Evolutionary conservation across 2,797 vertebrate genomes (phyloP).

Genomic region (Trachops cirrhosus): DNA sequence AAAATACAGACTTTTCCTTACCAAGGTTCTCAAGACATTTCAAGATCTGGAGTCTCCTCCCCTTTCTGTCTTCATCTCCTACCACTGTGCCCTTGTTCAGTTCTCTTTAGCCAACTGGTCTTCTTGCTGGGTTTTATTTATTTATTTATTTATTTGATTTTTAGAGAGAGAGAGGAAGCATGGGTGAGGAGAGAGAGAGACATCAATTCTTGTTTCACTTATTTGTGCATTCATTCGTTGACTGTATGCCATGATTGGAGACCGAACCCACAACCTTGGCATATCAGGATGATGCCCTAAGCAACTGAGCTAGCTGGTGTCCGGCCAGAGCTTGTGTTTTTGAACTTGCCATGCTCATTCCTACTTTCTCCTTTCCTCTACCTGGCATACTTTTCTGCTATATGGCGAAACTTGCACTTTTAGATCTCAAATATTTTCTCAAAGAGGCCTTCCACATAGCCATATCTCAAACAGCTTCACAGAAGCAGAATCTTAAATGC

Average conservation of each 20-base stretch:
- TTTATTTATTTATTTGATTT: background rate
- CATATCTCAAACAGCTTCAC: background rate
- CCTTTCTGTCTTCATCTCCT: background rate
- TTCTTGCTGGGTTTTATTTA: background rate
- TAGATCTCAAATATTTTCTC: conserved; percentile 11
- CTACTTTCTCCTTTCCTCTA: background rate
- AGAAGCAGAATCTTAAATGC: background rate
- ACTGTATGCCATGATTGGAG: background rate
- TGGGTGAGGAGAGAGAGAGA: background rate
- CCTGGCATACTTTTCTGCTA: background rate
- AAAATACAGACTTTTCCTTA: background rate
- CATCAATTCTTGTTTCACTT: background rate
- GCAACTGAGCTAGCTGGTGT: background rate
- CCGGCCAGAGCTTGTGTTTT: background rate
- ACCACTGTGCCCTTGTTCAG: background rate
- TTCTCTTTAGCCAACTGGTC: background rate
- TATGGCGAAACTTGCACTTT: background rate
- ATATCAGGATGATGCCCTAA: background rate
- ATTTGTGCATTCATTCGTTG: background rate
- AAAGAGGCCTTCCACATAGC: background rate
- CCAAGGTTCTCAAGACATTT: background rate
- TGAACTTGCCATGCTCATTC: background rate
- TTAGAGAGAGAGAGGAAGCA: background rate
- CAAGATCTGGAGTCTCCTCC: background rate
- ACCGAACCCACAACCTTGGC: background rate